Percentiles rank a stretch among this genome's conserved stretches.
Conservation (phyloP, 2,113 vertebrate species). For the Tamias sibiricus region DNA sequence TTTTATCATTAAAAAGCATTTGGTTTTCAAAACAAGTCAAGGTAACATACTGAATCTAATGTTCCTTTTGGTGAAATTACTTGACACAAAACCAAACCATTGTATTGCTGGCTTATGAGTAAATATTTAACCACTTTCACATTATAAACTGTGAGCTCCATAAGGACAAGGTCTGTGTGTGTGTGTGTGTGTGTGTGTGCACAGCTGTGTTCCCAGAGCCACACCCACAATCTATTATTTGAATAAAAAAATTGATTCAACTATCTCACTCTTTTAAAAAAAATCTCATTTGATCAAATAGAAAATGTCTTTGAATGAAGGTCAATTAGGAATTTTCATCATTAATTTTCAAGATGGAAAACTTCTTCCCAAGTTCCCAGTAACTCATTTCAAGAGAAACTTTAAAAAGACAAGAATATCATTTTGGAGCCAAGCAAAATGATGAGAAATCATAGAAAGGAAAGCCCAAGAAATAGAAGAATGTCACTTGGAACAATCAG, state of each 20-base stretch:
- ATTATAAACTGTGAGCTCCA: background rate
- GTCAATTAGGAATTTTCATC: background rate
- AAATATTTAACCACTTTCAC: background rate
- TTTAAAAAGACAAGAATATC: background rate
- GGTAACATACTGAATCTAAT: background rate
- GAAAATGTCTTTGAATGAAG: background rate
- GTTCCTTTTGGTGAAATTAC: slow-evolving; percentile 20
- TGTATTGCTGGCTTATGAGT: background rate
- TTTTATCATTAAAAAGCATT: background rate
- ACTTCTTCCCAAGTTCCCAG: background rate
- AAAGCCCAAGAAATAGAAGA: background rate
- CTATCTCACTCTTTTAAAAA: background rate
- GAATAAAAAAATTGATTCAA: background rate
- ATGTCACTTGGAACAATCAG: background rate
- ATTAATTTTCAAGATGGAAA: background rate
- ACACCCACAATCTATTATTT: background rate
- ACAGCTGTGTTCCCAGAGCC: background rate
- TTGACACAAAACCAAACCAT: background rate
- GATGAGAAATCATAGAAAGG: background rate
- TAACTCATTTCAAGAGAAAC: background rate
- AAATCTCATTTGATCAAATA: background rate
- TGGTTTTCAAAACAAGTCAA: background rate
- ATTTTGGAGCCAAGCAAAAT: background rate
- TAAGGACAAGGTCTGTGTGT: background rate
- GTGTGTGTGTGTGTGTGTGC: background rate